Percentiles rank a stretch among this genome's conserved stretches.
Evolutionary conservation across 64 coral and sea anemone genomes (phyloP).

Genomic region (Stylophora pistillata): DNA sequence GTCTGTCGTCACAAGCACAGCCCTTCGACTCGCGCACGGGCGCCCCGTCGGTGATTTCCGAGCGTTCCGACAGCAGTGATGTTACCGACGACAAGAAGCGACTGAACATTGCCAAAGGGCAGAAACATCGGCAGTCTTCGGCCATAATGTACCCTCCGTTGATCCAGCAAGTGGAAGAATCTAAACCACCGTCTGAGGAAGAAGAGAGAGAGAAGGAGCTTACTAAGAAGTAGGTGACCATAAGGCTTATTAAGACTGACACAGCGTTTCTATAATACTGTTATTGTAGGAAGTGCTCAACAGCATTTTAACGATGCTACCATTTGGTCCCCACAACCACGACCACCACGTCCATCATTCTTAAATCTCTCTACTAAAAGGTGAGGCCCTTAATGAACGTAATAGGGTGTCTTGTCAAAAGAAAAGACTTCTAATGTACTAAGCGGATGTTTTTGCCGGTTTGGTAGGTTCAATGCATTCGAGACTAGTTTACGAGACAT

Average conservation of each 20-base stretch:
- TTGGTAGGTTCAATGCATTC: slow-evolving; percentile 71
- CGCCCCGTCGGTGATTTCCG: slow-evolving; percentile 89
- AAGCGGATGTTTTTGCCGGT: background rate
- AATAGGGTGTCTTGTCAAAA: too few relatives aligned
- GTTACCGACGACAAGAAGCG: slow-evolving; percentile 84
- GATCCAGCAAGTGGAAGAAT: slow-evolving; percentile 42
- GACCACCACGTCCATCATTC: too few relatives aligned
- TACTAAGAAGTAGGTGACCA: slow-evolving; percentile 71
- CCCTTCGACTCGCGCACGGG: slow-evolving; percentile 54
- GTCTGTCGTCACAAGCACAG: slow-evolving; percentile 43
- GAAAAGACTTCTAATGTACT: too few relatives aligned
- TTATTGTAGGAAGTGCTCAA: too few relatives aligned
- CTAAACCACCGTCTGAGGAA: slow-evolving; percentile 72
- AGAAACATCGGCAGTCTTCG: slow-evolving; percentile 65
- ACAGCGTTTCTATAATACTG: too few relatives aligned
- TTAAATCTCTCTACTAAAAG: too few relatives aligned
- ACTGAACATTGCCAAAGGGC: slow-evolving; percentile 61
- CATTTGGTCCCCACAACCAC: too few relatives aligned
- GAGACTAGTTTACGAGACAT: slow-evolving; percentile 90
- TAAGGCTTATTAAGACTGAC: too few relatives aligned
- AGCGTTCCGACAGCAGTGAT: slow-evolving; percentile 95
- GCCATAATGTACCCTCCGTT: slow-evolving; percentile 50
- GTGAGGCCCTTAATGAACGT: too few relatives aligned
- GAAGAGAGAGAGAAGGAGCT: slow-evolving; percentile 88
- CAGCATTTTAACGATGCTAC: too few relatives aligned